Evolutionary conservation across 2,888 invertebrate species (phyloP).

Genomic region (Furcula furcula): DNA sequence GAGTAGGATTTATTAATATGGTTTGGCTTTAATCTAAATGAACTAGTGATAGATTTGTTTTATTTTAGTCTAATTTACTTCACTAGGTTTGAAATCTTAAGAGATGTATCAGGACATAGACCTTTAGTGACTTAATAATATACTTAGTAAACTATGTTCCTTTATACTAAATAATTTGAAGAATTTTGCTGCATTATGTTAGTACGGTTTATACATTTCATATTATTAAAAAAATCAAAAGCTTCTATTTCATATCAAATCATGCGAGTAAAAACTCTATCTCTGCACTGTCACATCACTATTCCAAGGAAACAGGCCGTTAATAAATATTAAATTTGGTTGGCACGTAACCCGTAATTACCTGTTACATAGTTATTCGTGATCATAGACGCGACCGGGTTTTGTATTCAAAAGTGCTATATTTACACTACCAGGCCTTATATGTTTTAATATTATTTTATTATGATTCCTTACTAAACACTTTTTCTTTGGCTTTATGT

Average conservation of each 20-base stretch:
- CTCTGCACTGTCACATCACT: slow-evolving; percentile 47
- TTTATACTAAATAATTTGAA: no score
- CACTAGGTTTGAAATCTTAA: neutral
- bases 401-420: slow-evolving; percentile 29
- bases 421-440: slow-evolving; percentile 30
- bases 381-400: slow-evolving; percentile 51
- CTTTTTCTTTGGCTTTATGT: no score
- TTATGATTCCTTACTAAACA: no score
- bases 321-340: slow-evolving; percentile 71
- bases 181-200: no score
- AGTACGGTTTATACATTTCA: no score
- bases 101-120: neutral
- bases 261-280: no score
- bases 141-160: no score
- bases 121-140: no score
- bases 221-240: no score
- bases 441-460: no score
- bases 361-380: slow-evolving; percentile 57
- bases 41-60: neutral
- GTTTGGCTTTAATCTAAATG: neutral
- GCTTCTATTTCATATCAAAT: no score
- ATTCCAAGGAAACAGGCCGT: slow-evolving; percentile 53
- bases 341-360: slow-evolving; percentile 64
- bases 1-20: neutral
- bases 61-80: neutral